Evolutionary conservation across 2,888 invertebrate species (phyloP).

Genomic region (Pherbina coryleti): DNA sequence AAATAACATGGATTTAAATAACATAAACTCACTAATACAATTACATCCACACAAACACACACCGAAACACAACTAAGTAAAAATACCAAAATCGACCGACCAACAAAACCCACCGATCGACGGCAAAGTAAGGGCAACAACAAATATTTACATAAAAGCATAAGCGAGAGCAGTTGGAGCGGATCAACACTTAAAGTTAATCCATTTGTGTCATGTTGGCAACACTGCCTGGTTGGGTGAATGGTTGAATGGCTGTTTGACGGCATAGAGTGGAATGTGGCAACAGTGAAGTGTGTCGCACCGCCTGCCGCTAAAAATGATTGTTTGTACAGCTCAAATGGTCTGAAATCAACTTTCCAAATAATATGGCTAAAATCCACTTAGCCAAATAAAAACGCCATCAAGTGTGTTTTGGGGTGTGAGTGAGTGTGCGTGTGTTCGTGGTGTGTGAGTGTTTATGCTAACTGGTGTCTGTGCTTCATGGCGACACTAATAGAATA

Average conservation of each 20-base stretch:
- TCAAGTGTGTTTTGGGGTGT: background rate
- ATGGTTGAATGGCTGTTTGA: too few species aligned
- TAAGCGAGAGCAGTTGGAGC: background rate
- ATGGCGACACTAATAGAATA: slow-evolving; percentile 40
- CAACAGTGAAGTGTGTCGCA: background rate
- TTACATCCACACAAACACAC: slow-evolving; percentile 14
- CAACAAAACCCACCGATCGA: background rate
- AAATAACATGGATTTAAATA: background rate
- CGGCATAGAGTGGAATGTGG: too few species aligned
- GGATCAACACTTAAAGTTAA: slow-evolving; percentile 25
- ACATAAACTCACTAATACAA: slow-evolving; percentile 9
- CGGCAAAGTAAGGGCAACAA: slow-evolving; percentile 25
- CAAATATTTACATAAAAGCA: slow-evolving; percentile 20
- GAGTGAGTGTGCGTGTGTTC: background rate
- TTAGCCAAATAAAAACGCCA: slow-evolving; percentile 33
- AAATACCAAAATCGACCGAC: background rate
- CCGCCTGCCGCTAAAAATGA: background rate
- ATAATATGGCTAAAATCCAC: slow-evolving; percentile 31
- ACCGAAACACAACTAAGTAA: background rate
- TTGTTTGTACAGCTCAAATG: slow-evolving; percentile 4
- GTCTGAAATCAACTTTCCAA: slow-evolving; percentile 24
- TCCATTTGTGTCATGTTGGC: slow-evolving; percentile 8
- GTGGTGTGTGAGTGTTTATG: background rate
- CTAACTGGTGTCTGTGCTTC: slow-evolving; percentile 25
- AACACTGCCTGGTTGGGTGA: background rate